phyloP scores from a whole-genome alignment of 1,140 invertebrate species.

The Subanguina moxae region DNA sequence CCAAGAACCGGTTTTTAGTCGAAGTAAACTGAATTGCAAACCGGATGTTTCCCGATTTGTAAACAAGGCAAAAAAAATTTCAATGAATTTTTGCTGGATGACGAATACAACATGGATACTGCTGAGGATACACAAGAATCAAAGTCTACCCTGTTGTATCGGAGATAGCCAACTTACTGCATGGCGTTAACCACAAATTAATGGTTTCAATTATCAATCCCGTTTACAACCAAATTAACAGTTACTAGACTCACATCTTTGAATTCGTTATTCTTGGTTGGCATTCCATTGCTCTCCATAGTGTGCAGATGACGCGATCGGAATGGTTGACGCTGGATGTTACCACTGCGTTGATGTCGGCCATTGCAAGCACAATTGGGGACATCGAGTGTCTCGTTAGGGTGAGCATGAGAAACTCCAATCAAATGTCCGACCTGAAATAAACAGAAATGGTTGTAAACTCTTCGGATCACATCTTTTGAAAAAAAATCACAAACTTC shows the following conservation, averaged over 20 bases:
- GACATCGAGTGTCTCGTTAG: slow-evolving; percentile 46
- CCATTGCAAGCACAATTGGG: slow-evolving; percentile 48
- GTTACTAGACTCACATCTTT: neutral
- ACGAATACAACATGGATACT: no score
- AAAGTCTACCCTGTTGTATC: no score
- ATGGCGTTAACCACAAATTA: no score
- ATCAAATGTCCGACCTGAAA: slow-evolving; percentile 41
- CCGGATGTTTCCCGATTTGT: no score
- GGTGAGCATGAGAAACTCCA: slow-evolving; percentile 44
- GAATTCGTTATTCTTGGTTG: neutral
- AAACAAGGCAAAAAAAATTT: no score
- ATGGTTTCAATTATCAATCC: no score
- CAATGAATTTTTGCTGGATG: no score
- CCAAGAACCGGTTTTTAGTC: no score
- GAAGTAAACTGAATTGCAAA: no score
- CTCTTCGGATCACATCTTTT: slow-evolving; percentile 31
- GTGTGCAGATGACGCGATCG: slow-evolving; percentile 11
- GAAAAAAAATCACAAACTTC: slow-evolving; percentile 32
- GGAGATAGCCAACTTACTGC: no score
- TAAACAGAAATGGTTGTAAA: neutral
- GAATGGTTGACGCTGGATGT: neutral
- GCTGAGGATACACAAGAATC: no score
- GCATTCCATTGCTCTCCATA: neutral
- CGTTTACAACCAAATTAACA: no score
- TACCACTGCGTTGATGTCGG: neutral